Conservation (phyloP, 1,140 invertebrate genomes). For the Telenomus remus region DNA sequence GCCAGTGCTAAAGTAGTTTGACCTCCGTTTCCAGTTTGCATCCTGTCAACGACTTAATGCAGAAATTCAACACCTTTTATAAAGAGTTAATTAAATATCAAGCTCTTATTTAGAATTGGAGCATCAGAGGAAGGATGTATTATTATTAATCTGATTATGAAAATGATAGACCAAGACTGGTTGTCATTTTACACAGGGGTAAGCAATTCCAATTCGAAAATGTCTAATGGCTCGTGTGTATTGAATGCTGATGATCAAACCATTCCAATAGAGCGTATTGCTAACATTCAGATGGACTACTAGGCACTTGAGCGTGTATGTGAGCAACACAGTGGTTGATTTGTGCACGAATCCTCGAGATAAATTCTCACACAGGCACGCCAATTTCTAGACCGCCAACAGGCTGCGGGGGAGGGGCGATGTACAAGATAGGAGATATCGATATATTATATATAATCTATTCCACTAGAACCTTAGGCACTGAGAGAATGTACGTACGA, state of each 20-base stretch:
- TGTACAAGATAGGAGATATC: not conserved
- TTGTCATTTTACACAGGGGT: slow-evolving; percentile 41
- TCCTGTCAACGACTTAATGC: no score
- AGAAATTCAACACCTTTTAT: no score
- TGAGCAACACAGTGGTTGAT: slow-evolving; percentile 17
- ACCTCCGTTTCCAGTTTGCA: not conserved
- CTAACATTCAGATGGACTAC: slow-evolving; percentile 52
- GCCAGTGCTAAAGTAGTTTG: not conserved
- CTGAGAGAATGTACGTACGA: not conserved
- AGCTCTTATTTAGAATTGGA: no score
- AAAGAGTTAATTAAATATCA: no score
- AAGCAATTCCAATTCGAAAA: slow-evolving; percentile 49
- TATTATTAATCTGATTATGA: slow-evolving; percentile 4
- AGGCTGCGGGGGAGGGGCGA: slow-evolving; percentile 29
- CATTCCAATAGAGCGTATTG: slow-evolving; percentile 61
- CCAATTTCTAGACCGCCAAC: slow-evolving; percentile 28
- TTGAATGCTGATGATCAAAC: slow-evolving; percentile 60
- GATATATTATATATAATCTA: not conserved
- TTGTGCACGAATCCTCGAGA: slow-evolving; percentile 46
- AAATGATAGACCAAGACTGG: slow-evolving; percentile 8
- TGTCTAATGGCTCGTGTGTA: slow-evolving; percentile 59
- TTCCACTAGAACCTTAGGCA: no score
- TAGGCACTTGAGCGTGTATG: slow-evolving; percentile 31
- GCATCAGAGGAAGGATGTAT: no score
- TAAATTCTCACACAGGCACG: slow-evolving; percentile 43